A percentile compares a stretch with the other conserved stretches of the same genome.
phyloP scores from a whole-genome alignment of 2,113 vertebrate genomes.

The Amblyornis subalaris region DNA sequence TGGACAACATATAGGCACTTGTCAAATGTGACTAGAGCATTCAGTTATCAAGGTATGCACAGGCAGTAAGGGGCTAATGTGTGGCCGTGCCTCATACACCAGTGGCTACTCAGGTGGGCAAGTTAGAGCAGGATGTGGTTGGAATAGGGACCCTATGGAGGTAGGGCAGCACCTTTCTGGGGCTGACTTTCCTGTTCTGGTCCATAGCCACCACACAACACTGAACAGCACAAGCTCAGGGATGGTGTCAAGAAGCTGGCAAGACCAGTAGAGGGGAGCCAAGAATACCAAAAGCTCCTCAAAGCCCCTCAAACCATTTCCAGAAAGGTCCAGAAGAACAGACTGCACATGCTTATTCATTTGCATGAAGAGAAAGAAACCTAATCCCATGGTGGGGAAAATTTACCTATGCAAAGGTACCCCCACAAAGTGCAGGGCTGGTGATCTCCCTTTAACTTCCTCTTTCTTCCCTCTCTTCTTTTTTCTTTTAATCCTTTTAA shows the following conservation, averaged over 20 bases:
- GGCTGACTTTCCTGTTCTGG: neutral
- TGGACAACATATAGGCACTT: neutral
- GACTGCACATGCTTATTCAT: neutral
- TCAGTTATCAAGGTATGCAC: neutral
- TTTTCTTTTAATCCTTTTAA: neutral
- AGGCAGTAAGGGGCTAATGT: neutral
- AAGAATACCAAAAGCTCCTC: neutral
- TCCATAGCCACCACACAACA: neutral
- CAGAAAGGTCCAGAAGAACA: neutral
- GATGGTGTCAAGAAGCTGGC: rapidly evolving
- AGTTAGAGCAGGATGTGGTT: neutral
- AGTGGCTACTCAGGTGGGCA: neutral
- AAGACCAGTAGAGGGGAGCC: neutral
- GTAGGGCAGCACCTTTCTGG: neutral
- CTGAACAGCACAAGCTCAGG: neutral
- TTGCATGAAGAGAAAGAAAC: neutral
- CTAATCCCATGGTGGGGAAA: neutral
- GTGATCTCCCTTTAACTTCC: neutral
- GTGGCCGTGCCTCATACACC: neutral
- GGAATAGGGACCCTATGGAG: neutral
- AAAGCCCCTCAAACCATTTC: neutral
- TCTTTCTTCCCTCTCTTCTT: neutral
- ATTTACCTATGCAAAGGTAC: neutral
- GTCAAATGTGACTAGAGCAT: neutral
- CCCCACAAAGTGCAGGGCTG: no score